Evolutionary conservation across 2,888 invertebrate species (phyloP), one percentile per base, ranked within the genome.

Genomic region (Anodontia alba): DNA sequence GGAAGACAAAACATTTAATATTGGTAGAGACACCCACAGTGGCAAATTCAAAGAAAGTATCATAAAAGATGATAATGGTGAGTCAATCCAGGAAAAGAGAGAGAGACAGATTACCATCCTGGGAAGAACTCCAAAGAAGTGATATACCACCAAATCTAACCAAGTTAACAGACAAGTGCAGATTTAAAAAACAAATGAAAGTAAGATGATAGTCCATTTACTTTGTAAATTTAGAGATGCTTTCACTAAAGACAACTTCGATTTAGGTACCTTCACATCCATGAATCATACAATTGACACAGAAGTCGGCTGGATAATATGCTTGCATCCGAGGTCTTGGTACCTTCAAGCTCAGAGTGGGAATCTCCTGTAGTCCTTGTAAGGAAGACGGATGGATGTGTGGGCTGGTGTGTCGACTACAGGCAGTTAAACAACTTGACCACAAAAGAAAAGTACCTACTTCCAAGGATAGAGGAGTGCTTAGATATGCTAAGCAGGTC

Each of bases 401-500:
- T 80, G 2, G 15, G 83, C 31, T 73, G 68, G 68, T 79, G 78
- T 49, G 51, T 75, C 1, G 73, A 73, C 36, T 71, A 79, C 26
- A 36, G 75, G 8, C 57, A 29, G 20, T 31, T 81, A 0, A 81
- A 81, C 75, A 67, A 68, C 26, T n/a, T 43, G 20, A 69, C 74
- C 1, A 36, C 77, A 0, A 67, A 72, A 26, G 78, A 81, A 51
- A 49, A 78, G 1, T 84, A 78, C 38, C 81, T 76, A 2, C 38
- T 84, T 33, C 78, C 78, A 7, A 57, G 69, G 17, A 83, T 83
- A n/a, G 72, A 72, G 46, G 72, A 66, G 42, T 81, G 80, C 36
- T 57, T 83, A 0, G 73, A 83, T 72, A 62, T 49, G 38, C 51
- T 83, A 10, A 38, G 73, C 1, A 33, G n/a, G 0, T 66, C 76